Conservation (phyloP, 2,797 vertebrate genomes). For the Rhincodon typus region DNA sequence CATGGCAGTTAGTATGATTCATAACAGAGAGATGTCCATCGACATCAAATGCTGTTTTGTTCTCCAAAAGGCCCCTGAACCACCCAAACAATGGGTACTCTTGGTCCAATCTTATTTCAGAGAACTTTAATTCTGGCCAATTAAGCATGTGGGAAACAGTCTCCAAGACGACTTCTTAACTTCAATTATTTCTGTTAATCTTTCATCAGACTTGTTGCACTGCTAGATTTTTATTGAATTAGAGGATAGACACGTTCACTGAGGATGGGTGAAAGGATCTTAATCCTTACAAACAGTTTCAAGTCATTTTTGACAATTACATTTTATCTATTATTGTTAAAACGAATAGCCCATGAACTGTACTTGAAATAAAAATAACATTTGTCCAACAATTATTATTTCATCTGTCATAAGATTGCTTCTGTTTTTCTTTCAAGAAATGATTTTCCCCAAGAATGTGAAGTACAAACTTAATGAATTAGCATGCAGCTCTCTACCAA, state of each 20-base stretch:
- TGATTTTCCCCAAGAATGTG: not conserved
- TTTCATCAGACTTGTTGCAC: not conserved
- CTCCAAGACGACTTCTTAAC: no score
- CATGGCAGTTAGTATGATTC: not conserved
- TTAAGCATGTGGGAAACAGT: not conserved
- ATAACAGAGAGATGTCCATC: no score
- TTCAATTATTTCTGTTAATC: not conserved
- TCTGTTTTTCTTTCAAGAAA: not conserved
- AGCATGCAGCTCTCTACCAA: not conserved
- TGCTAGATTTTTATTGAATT: not conserved
- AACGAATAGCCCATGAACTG: not conserved
- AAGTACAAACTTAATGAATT: not conserved
- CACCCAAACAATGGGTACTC: no score
- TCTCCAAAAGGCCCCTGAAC: no score
- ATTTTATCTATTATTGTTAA: not conserved
- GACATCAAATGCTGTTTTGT: no score
- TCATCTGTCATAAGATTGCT: not conserved
- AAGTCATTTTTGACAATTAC: not conserved
- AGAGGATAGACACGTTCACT: not conserved
- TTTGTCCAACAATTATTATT: not conserved
- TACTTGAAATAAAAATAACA: not conserved
- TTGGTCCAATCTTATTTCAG: not conserved
- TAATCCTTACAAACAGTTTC: not conserved
- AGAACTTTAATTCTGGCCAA: not conserved
- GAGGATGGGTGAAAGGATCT: not conserved